Evolutionary conservation across 1,140 invertebrate species (phyloP).

Genomic region (Galleria mellonella): DNA sequence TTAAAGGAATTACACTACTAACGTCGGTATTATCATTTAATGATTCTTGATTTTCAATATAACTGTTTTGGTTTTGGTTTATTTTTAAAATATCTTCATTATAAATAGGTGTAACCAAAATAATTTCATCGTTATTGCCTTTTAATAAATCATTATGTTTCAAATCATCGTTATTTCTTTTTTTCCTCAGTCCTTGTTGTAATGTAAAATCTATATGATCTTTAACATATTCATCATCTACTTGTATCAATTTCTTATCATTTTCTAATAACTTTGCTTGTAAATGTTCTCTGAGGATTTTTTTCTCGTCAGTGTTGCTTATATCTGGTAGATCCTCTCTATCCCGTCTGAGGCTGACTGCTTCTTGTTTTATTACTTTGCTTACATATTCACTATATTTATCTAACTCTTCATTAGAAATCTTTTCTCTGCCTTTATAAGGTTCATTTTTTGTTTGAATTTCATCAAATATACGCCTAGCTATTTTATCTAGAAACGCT

Average conservation of each 20-base stretch:
- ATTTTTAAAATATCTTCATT: neutral
- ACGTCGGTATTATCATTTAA: neutral
- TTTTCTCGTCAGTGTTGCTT: no score
- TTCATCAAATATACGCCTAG: conserved; percentile 41
- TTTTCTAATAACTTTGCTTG: no score
- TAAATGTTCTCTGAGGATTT: no score
- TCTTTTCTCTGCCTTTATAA: conserved; percentile 19
- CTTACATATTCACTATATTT: conserved; percentile 37
- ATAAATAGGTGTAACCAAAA: conserved; percentile 2
- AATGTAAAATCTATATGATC: conserved; percentile 30
- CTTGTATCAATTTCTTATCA: conserved; percentile 6
- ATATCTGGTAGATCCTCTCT: neutral
- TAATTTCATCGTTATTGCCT: neutral
- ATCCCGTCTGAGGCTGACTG: conserved; percentile 16
- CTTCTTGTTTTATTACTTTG: conserved; percentile 42
- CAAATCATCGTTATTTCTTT: conserved; percentile 9
- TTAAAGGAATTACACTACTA: neutral
- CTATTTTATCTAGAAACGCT: conserved; percentile 41
- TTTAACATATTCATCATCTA: conserved; percentile 9
- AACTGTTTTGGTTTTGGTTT: neutral
- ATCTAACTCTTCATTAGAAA: conserved; percentile 37
- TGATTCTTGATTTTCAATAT: neutral
- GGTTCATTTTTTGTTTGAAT: conserved; percentile 23
- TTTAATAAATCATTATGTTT: neutral
- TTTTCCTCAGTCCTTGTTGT: conserved; percentile 11